A percentile compares a stretch with the other conserved stretches of the same genome.
Conservation (phyloP, 1,140 invertebrate genomes). For the Neomicropteryx cornuta region DNA sequence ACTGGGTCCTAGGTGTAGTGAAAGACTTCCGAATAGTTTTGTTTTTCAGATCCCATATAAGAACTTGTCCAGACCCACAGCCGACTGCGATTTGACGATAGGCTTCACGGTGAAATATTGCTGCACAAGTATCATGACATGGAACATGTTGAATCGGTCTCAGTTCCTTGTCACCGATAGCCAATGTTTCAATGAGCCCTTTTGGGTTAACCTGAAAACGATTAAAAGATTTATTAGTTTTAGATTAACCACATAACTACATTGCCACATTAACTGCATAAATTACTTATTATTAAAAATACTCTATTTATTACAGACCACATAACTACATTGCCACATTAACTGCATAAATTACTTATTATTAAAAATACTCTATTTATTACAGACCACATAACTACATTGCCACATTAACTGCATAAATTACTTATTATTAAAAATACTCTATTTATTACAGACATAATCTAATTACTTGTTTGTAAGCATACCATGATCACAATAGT, state of each 20-base stretch:
- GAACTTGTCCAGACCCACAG: conserved; percentile 30
- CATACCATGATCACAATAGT: no score
- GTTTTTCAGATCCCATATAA: conserved; percentile 38
- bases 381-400: conserved; percentile 1
- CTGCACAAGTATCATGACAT: conserved; percentile 31
- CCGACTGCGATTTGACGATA: conserved; percentile 33
- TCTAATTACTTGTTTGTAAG: no score
- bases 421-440: neutral
- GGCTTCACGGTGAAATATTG: conserved; percentile 32
- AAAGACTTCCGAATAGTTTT: conserved; percentile 34
- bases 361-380: conserved; percentile 1
- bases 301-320: neutral
- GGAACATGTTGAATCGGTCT: conserved; percentile 33
- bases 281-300: neutral
- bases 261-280: neutral
- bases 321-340: neutral
- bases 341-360: neutral
- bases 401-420: neutral
- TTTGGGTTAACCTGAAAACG: conserved; percentile 31
- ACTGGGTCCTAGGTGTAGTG: conserved; percentile 23
- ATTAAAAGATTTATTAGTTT: neutral
- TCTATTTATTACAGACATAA: neutral
- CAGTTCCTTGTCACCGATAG: conserved; percentile 29
- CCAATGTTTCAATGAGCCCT: conserved; percentile 31
- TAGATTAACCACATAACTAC: neutral